phyloP scores from a whole-genome alignment of 2,797 vertebrate genomes.

The Todus mexicanus region DNA sequence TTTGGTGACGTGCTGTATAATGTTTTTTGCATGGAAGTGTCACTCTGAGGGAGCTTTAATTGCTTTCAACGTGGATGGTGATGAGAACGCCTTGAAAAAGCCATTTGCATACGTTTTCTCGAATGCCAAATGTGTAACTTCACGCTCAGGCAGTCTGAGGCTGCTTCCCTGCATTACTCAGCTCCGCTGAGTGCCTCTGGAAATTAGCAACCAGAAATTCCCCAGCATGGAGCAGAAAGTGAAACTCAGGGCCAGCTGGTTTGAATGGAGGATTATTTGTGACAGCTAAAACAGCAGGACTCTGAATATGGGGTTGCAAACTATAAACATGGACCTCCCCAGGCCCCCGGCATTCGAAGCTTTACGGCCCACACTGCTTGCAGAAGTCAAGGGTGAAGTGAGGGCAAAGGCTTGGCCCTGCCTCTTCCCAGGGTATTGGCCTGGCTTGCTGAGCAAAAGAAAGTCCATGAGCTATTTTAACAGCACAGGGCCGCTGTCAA shows the following conservation, averaged over 20 bases:
- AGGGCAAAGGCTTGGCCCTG: neutral
- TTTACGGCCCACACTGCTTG: accelerated
- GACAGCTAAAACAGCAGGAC: neutral
- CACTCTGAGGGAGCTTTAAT: constrained; percentile 53
- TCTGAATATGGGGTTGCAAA: neutral
- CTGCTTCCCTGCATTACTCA: neutral
- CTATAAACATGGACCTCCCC: neutral
- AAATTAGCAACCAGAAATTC: constrained; percentile 15
- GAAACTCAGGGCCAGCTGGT: neutral
- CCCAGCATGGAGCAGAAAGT: neutral
- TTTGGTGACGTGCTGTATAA: neutral
- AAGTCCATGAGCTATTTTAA: neutral
- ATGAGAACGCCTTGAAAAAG: constrained; percentile 31
- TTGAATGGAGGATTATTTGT: neutral
- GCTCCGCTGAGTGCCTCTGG: neutral
- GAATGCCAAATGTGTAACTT: constrained; percentile 26
- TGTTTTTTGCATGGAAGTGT: constrained; percentile 47
- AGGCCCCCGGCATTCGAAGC: neutral
- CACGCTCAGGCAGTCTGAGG: neutral
- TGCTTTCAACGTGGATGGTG: constrained; percentile 49
- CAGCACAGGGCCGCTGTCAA: neutral
- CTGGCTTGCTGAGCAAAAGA: neutral
- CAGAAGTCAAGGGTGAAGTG: neutral
- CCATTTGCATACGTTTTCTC: constrained; percentile 53
- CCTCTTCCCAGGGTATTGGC: neutral